Conservation (phyloP, 37 sponge, comb jelly and placozoan genomes). For the Aplysina aerophoba region DNA sequence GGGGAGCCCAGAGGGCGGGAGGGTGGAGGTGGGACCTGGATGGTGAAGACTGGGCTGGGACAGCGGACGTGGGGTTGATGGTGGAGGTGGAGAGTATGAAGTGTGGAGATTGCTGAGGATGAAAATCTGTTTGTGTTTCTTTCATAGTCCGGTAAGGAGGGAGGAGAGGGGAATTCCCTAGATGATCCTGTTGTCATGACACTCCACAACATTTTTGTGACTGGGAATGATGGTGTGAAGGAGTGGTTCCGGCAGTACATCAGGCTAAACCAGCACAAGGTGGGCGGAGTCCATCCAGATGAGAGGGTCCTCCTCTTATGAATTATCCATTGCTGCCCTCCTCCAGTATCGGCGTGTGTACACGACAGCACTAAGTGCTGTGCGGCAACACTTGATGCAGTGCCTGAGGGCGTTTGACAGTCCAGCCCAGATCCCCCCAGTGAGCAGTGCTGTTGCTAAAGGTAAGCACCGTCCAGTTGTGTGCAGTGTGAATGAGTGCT, state of each 20-base stretch:
- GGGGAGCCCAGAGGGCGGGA: too few species aligned
- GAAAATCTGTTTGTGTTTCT: background rate
- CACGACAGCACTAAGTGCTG: conserved; percentile 55
- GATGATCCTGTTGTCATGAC: conserved; percentile 49
- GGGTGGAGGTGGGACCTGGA: too few species aligned
- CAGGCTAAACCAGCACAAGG: conserved; percentile 80
- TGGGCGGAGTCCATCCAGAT: conserved; percentile 10
- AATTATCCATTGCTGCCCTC: background rate
- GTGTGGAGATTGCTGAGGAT: too few species aligned
- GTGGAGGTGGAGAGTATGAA: too few species aligned
- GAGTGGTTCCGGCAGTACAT: conserved; percentile 78
- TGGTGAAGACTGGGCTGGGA: too few species aligned
- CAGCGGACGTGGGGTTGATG: too few species aligned
- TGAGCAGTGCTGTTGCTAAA: background rate
- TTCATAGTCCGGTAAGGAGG: background rate
- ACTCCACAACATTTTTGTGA: conserved; percentile 55
- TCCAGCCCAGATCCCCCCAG: background rate
- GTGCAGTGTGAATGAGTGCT: too few species aligned
- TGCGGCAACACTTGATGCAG: conserved; percentile 53
- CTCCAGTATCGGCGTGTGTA: conserved; percentile 57
- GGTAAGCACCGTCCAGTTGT: too few species aligned
- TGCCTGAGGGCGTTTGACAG: conserved; percentile 46
- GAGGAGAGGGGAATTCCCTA: background rate
- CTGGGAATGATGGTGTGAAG: conserved; percentile 54
- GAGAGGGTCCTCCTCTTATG: too few species aligned